A percentile compares a stretch with the other conserved stretches of the same genome.
These are phyloP conservation scores for Campylomormyrus numenius DNA, from an alignment of 2,113 vertebrate species.

Conservation along the genomic window DNA sequence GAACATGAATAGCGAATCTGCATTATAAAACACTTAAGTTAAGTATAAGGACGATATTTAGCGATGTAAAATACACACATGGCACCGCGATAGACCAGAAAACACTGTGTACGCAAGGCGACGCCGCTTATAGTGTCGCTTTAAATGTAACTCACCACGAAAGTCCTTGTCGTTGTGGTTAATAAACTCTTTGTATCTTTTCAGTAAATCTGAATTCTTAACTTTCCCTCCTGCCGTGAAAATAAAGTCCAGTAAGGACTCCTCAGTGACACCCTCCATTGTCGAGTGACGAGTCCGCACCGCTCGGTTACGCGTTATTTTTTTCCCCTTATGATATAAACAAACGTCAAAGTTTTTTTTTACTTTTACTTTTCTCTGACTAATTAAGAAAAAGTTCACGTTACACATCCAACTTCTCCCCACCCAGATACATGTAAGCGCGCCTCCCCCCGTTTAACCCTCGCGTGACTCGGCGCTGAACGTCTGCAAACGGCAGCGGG, in stretches of 20 bases:
- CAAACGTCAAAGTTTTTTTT: background rate
- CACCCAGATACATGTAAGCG: conserved; percentile 51
- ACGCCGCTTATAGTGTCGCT: background rate
- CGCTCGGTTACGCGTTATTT: background rate
- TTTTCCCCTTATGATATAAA: background rate
- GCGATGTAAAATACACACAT: background rate
- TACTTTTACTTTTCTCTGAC: conserved; percentile 15
- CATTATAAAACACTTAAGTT: background rate
- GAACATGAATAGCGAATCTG: background rate
- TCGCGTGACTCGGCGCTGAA: conserved; percentile 25
- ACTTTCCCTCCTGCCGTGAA: conserved; percentile 56
- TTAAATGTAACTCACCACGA: conserved; percentile 53
- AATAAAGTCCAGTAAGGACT: conserved; percentile 62
- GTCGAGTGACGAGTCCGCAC: conserved; percentile 2
- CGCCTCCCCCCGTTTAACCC: conserved; percentile 58
- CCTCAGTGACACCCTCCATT: conserved; percentile 60
- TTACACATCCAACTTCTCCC: conserved; percentile 52
- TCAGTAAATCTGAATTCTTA: conserved; percentile 59
- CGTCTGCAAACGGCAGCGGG: background rate
- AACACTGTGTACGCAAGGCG: background rate
- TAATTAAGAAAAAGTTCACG: conserved; percentile 46
- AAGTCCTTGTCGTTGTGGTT: conserved; percentile 58
- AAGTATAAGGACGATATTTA: background rate
- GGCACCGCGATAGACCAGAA: background rate
- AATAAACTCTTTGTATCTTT: conserved; percentile 62